A percentile compares a stretch with the other conserved stretches of the same genome.
Evolutionary conservation across 2,113 vertebrate species (phyloP).

Genomic region (Stercorarius parasiticus): DNA sequence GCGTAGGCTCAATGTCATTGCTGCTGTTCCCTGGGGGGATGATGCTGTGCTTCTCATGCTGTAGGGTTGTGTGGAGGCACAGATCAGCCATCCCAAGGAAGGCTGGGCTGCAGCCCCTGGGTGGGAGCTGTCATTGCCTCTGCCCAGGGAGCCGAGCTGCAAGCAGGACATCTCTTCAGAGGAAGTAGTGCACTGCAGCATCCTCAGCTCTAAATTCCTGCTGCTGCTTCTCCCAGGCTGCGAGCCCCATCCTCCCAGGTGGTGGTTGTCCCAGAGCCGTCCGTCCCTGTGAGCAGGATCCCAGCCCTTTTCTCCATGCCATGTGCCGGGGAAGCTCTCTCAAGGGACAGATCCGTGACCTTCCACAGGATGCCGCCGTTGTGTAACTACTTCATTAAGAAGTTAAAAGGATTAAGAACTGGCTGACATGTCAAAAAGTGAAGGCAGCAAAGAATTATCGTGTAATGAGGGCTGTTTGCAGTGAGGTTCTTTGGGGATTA

Average conservation of each 20-base stretch:
- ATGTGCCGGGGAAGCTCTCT: fast-evolving
- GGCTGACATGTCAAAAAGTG: background rate
- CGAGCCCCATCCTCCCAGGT: background rate
- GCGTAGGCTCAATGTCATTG: fast-evolving
- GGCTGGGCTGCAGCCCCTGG: background rate
- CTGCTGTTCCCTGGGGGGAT: fast-evolving
- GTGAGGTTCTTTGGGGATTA: background rate
- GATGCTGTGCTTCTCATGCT: fast-evolving
- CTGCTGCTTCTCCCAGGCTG: background rate
- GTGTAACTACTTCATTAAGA: background rate
- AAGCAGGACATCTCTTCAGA: background rate
- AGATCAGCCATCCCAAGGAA: background rate
- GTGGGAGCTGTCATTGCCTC: background rate
- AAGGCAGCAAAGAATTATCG: background rate
- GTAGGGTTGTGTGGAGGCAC: fast-evolving
- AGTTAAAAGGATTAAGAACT: slow-evolving; percentile 26
- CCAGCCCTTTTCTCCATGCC: background rate
- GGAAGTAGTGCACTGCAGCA: background rate
- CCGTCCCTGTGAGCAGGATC: fast-evolving
- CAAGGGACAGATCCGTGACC: background rate
- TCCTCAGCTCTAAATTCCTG: background rate
- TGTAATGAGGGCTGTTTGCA: background rate
- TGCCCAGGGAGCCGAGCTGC: fast-evolving
- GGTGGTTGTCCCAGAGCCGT: background rate
- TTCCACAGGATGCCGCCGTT: fast-evolving